These are phyloP conservation scores for Plecturocebus donacophilus DNA, from an alignment of 2,113 vertebrate species.

Conservation along the genomic window DNA sequence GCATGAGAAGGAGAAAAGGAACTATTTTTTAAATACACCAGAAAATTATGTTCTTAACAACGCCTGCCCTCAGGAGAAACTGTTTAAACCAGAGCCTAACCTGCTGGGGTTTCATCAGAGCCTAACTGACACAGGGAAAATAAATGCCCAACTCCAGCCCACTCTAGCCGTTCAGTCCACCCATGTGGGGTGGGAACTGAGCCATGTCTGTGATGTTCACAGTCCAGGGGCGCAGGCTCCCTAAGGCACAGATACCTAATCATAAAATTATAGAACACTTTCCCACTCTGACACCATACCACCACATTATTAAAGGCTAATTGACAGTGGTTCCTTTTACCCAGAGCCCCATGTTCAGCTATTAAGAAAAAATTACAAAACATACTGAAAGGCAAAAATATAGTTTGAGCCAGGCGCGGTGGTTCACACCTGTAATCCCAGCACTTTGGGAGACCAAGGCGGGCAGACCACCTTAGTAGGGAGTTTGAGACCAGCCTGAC, in stretches of 20 bases:
- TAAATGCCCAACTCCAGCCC: not conserved
- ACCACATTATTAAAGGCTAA: not conserved
- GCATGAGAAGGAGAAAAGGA: fast-evolving
- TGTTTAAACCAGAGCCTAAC: too few relatives aligned
- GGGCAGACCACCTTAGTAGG: too few relatives aligned
- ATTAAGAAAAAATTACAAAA: not conserved
- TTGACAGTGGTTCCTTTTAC: not conserved
- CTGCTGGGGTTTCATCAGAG: not conserved
- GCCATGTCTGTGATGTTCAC: not conserved
- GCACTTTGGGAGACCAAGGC: too few relatives aligned
- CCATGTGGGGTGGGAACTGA: not conserved
- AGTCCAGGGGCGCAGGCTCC: not conserved
- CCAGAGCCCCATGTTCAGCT: not conserved
- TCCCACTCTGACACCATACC: too few relatives aligned
- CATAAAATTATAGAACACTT: not conserved
- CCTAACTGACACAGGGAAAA: not conserved
- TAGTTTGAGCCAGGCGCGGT: too few relatives aligned
- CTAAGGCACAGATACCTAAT: not conserved
- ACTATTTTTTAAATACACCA: not conserved
- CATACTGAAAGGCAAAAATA: not conserved
- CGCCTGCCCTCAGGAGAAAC: not conserved
- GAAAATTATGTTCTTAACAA: not conserved
- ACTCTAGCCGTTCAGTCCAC: not conserved
- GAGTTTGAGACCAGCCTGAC: too few relatives aligned
- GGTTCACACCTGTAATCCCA: too few relatives aligned